Conservation (phyloP, 2,113 vertebrate species). For the Zosterops hypoxanthus region DNA sequence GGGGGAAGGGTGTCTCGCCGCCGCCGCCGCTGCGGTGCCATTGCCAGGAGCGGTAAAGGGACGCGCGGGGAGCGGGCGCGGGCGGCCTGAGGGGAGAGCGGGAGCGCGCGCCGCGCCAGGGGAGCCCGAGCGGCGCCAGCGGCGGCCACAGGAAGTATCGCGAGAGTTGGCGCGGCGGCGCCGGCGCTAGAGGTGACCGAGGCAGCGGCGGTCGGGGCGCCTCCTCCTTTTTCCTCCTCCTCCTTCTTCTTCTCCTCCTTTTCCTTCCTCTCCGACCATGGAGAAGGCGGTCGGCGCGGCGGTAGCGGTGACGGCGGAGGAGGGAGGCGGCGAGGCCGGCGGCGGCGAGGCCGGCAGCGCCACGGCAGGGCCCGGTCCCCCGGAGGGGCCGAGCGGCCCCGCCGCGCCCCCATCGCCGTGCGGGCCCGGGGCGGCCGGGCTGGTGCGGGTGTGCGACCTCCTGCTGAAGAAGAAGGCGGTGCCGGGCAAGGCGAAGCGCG, state of each 20-base stretch:
- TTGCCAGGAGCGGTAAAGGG: not conserved
- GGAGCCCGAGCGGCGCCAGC: not conserved
- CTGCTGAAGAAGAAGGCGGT: conserved; percentile 72
- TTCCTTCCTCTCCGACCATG: conserved; percentile 57
- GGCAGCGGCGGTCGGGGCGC: conserved; percentile 47
- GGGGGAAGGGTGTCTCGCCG: not conserved
- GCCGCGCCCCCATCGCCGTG: not conserved
- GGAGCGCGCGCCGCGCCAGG: not conserved
- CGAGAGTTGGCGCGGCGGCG: conserved; percentile 63
- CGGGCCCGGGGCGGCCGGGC: conserved; percentile 36
- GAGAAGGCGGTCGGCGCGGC: conserved; percentile 52
- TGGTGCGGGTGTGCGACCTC: conserved; percentile 76
- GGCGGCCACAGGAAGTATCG: conserved; percentile 61
- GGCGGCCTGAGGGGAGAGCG: not conserved
- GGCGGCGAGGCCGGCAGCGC: conserved; percentile 13
- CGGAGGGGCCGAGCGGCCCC: not conserved
- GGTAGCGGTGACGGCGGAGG: not conserved
- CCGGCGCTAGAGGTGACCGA: conserved; percentile 77
- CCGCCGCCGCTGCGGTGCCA: not conserved
- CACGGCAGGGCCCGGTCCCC: conserved; percentile 28
- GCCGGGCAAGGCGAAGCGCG: conserved; percentile 59
- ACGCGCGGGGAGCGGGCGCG: not conserved
- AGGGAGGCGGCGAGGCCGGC: conserved; percentile 8
- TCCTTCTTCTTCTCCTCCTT: not conserved
- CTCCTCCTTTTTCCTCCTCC: not conserved